These are phyloP conservation scores for Meriones psammophilus DNA, from an alignment of 2,797 vertebrate genomes.

Conservation along the genomic window DNA sequence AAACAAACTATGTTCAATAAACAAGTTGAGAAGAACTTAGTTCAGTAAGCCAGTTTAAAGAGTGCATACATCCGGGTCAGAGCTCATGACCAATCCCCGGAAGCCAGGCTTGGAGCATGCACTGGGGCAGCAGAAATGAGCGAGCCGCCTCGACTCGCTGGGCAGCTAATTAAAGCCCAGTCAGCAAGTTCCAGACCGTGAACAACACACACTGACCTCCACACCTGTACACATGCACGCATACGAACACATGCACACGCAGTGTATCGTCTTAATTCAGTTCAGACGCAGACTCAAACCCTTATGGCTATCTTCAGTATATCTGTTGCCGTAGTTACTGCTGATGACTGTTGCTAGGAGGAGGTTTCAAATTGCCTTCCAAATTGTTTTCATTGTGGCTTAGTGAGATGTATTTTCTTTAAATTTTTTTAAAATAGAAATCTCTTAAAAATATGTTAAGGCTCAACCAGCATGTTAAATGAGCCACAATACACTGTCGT, in stretches of 20 bases:
- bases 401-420: constrained; percentile 28
- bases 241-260: not conserved
- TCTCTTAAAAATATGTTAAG: constrained; percentile 14
- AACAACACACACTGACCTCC: not conserved
- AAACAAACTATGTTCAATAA: constrained; percentile 34
- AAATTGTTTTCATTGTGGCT: not conserved
- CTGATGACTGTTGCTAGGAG: not conserved
- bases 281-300: not conserved
- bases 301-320: not conserved
- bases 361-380: not conserved
- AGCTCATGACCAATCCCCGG: not conserved
- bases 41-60: not conserved
- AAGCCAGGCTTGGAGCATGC: not conserved
- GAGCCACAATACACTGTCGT: not conserved
- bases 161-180: not conserved
- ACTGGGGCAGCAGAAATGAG: not conserved
- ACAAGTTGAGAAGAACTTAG: not conserved
- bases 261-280: not conserved
- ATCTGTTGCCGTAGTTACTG: not conserved
- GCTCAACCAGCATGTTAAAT: not conserved
- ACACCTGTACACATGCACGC: not conserved
- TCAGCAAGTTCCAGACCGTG: not conserved
- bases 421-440: constrained; percentile 15
- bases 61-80: not conserved
- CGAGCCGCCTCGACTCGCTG: not conserved